Conservation (phyloP, 2,113 vertebrate species). For the Sorex araneus region DNA sequence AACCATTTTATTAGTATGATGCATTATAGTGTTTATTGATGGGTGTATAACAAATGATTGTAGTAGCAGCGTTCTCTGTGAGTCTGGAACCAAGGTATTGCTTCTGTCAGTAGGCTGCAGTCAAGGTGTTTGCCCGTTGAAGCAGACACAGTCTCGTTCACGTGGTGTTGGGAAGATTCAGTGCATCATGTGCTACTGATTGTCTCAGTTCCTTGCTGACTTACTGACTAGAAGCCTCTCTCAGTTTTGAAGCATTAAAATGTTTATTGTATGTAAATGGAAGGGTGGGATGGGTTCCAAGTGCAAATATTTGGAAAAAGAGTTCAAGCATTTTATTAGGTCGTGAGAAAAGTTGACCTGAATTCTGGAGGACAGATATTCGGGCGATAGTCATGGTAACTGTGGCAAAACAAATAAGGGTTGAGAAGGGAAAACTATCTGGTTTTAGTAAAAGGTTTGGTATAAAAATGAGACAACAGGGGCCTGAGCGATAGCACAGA, state of each 20-base stretch:
- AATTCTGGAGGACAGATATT: conserved; percentile 9
- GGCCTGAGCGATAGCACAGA: too few relatives aligned
- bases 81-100: neutral
- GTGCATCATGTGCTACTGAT: neutral
- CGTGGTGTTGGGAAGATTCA: neutral
- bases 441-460: conserved; percentile 23
- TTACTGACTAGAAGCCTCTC: neutral
- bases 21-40: neutral
- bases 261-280: neutral
- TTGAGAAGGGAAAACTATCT: conserved; percentile 23
- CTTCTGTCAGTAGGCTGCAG: neutral
- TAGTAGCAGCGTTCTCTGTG: conserved; percentile 7
- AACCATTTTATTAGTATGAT: neutral
- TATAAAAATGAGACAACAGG: conserved; percentile 3
- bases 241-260: conserved; percentile 1
- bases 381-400: neutral
- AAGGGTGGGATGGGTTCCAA: neutral
- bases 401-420: neutral
- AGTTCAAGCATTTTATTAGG: neutral
- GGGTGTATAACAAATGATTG: neutral
- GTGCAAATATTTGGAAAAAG: neutral
- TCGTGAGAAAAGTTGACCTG: neutral
- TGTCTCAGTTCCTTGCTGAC: conserved; percentile 12
- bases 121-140: neutral
- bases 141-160: neutral